Base-by-base conservation (phyloP, 2,113 vertebrate genomes). In the Anguilla rostrata region DNA sequence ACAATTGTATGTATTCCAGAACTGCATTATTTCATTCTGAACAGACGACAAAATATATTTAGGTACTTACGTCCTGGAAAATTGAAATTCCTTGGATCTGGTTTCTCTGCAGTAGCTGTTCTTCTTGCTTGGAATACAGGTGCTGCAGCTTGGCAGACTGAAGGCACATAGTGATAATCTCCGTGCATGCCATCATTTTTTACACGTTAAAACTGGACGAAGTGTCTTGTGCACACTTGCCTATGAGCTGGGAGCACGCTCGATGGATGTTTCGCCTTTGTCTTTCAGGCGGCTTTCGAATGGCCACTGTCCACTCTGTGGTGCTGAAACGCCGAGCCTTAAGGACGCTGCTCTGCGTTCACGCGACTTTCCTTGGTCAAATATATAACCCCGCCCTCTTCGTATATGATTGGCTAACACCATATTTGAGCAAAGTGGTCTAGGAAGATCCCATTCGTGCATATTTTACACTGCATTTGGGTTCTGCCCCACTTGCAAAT, bases 121-220 rank as follows among this genome's bases (percentile, higher is more conserved):
- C 92, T n/a, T 92, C 91, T 85, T 93, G 91, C 88, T 92, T 92
- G 90, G 92, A 92, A 88, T 83, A 92, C 3, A 95, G 92, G 86
- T 96, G 94, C 91, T 94, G 95, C 91, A 94, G 94, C 90, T 96
- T 96, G 89, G 95, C 94, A 34, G 95, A 95, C 90, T 96, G 95
- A 86, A 96, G 94, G 87, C 95, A 96, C 95, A 96, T 95, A 18
- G 95, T 96, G 91, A 96, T 96, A 91, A 96, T 95, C 90, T 96
- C 95, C 71, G 95, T 92, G 84, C 95, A 96, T 57, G 95, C 93
- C 92, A 96, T 90, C 95, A 96, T 96, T 89, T 94, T 94, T 39
- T 80, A 80, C 82, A 75, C 12, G 60, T 26, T 66, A 26, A 66
- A 66, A 20, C 18, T 22, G 60, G 49, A 53, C 60, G 60, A 66